Evolutionary conservation across 2,113 vertebrate genomes (phyloP).

Genomic region (Dromiciops gliroides): DNA sequence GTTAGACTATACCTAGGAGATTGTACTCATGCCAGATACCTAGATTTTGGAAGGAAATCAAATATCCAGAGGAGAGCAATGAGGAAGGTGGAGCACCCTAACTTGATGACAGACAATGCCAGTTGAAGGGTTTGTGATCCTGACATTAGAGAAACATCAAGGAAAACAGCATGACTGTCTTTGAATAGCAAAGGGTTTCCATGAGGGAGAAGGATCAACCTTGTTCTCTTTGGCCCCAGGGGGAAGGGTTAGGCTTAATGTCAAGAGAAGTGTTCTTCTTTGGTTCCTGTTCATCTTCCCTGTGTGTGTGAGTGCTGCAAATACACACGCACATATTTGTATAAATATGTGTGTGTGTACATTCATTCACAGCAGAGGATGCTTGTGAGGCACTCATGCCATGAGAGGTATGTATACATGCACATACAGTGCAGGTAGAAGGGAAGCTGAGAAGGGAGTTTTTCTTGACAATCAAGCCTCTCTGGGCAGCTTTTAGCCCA

Average conservation of each 20-base stretch:
- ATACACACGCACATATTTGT: not conserved
- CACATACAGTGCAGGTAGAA: not conserved
- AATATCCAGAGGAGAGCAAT: too few species aligned
- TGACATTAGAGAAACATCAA: not conserved
- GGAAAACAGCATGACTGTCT: not conserved
- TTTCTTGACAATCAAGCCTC: not conserved
- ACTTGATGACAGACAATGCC: not conserved
- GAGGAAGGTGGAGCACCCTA: not conserved
- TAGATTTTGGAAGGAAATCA: too few species aligned
- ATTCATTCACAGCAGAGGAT: not conserved
- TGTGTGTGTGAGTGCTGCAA: not conserved
- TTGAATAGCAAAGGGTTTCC: not conserved
- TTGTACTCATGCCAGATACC: too few species aligned
- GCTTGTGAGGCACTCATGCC: too few species aligned
- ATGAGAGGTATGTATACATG: too few species aligned
- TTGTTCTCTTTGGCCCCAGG: too few species aligned
- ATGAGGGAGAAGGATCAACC: too few species aligned
- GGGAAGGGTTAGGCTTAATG: not conserved
- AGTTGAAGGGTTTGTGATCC: not conserved
- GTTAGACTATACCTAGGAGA: too few species aligned
- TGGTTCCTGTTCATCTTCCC: too few species aligned
- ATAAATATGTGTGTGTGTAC: too few species aligned
- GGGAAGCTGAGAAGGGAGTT: not conserved
- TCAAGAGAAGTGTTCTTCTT: too few species aligned
- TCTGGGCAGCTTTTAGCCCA: not conserved